phyloP scores from a whole-genome alignment of 2,888 invertebrate species.

The Therioaphis trifolii region DNA sequence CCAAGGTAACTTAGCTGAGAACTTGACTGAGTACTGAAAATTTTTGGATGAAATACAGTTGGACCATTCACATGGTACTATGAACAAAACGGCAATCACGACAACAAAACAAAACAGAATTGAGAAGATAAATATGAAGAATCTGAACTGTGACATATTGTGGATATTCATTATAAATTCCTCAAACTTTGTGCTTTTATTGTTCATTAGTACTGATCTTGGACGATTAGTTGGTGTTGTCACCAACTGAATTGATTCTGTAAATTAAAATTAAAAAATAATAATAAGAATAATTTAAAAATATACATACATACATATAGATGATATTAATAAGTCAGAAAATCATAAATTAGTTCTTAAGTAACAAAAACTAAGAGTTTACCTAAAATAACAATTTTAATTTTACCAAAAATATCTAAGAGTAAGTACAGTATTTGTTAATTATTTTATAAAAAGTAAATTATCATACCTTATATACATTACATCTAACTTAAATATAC shows the following conservation, averaged over 20 bases:
- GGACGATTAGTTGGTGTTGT: constrained; percentile 34
- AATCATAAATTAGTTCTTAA: not conserved
- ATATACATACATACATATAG: no score
- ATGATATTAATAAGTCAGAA: no score
- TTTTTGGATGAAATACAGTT: constrained; percentile 23
- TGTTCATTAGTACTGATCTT: constrained; percentile 23
- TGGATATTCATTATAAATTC: constrained; percentile 25
- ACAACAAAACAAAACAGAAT: constrained; percentile 40
- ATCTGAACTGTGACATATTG: constrained; percentile 36
- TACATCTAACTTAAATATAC: no score
- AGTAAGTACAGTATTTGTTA: no score
- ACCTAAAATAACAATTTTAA: no score
- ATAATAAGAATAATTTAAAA: not conserved
- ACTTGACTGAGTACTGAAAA: not conserved
- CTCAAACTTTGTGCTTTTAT: not conserved
- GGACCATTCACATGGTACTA: constrained; percentile 48
- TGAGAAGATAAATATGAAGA: constrained; percentile 24
- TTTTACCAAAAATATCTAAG: no score
- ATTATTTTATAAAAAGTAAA: no score
- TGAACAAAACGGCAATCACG: constrained; percentile 14
- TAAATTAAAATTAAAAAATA: constrained; percentile 3
- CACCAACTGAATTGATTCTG: constrained; percentile 44
- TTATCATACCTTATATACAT: no score
- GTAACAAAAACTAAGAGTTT: not conserved
- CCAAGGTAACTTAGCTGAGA: not conserved